Base-by-base conservation (phyloP, 2,797 vertebrate species). In the Hydrophis major region DNA sequence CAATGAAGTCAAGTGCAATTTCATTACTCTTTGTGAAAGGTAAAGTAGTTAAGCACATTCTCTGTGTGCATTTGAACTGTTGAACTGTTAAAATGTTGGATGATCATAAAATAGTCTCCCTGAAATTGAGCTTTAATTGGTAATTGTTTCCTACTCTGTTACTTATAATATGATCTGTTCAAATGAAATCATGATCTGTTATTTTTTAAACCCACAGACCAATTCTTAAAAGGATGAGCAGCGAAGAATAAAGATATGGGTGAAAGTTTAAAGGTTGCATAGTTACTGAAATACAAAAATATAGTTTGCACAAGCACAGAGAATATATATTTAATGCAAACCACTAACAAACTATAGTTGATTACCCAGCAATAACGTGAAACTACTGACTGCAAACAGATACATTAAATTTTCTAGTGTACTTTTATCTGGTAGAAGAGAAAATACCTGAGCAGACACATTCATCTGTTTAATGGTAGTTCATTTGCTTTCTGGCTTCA, bases 1-100 rank as follows among this genome's bases (percentile, higher is more conserved):
- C 99, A 4, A 99, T 99, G 99, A 99, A 99, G 94, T 99, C 99
- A 74, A 99, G 99, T 53, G 99, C 99, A 50, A 99, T 99, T 96
- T 99, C 99, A 11, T 96, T 99, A 87, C 98, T 99, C 91, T 98
- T 98, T 89, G 94, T 95, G 2, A 89, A 97, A 63, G 98, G 99
- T 99, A 96, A 96, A 90, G 42, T 83, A 10, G 1, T 66, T 61
- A 14, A 25, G 50, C 8, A 27, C 22, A 61, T 78, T 83, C 69
- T 32, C 25, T n/a, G 1, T 16, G 37, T 42, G 1, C 56, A 11
- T 42, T 56, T 93, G 42, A 16, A 47, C 37, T 61, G 0, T 56
- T 93, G 42, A 16, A 47, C 37, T 83, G 0, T 53, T 13, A 66
- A 63, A 53, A 55, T 92, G 10, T 14, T n/a, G 4, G 13, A 42